Base-by-base conservation (phyloP, 35 echinoderm and acorn worm genomes). In the Stichopus chloronotus region DNA sequence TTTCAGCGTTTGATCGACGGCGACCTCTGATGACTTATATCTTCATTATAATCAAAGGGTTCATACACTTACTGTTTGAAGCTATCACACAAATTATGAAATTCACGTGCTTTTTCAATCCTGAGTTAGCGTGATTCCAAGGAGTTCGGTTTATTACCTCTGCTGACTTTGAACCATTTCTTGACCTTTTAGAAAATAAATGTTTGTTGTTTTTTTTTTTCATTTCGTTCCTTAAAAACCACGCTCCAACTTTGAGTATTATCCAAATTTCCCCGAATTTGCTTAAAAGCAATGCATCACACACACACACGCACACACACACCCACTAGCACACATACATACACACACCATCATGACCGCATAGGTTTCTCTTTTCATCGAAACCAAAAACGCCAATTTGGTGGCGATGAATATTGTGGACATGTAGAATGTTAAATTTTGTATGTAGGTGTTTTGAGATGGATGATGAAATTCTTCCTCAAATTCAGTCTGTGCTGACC, bases 41-140 rank as follows among this genome's bases (percentile, higher is more conserved):
- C 30, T 43, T 13, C 10, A n/a, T 71, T 71, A 71, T 71, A 71
- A 71, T 71, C 63, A n/a, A 71, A 71, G 63, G 63, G 63, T 71
- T 71, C 63, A 71, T 71, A 4, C 4, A 71, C 63, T 71, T 71
- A 71, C 63, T 71, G 63, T 71, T n/a, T 1, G 63, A n/a, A 71
- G 63, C 63, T 11, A 71, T 13, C 63, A 71, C 63, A 71, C 63
- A 71, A 71, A 71, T 71, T 71, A 71, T 71, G 63, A 71, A 4
- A 71, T 71, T 71, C 63, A 71, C 63, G 4, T 71, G 63, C 63
- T n/a, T 71, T 71, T 71, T 4, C 11, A 1, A 1, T 71, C 63
- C 63, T 71, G 63, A 71, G 63, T 71, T 71, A 71, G 63, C 63
- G 11, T 71, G 63, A 71, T 71, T 71, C 11, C 63, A 71, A 71